Evolutionary conservation across 2,888 invertebrate species (phyloP), one percentile per base, ranked within the genome.

Genomic region (Aphidoletes aphidimyza): DNA sequence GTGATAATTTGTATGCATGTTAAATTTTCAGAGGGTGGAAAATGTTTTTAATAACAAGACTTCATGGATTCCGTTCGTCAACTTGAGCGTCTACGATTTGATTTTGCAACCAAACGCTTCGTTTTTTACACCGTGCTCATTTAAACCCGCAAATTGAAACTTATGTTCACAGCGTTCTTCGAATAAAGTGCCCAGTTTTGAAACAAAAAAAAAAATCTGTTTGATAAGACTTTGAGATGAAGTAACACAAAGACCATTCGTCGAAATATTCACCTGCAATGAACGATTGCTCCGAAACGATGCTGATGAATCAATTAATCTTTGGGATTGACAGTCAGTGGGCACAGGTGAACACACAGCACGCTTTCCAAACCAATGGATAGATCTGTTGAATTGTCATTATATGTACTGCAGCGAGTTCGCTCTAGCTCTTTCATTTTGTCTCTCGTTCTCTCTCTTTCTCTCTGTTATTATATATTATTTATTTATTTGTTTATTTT

Each of bases 361-460:
- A 14, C 30, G 11, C 26, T 69, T 69, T 69, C 69, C 69, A 34
- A 9, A 30, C 69, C 69, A 69, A 11, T 34, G 69, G 14, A 14
- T 69, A n/a, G n/a, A 69, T 69, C 69, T 30, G 30, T 69, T 69
- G 69, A 69, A 26, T 69, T 69, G 30, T 69, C 69, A 69, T 69
- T 69, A 11, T 30, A 69, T 69, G 3, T 30, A 69, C 69, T 26
- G 34, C n/a, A 54, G 22, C 0, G 34, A n/a, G 22, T 54, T 54
- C n/a, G n/a, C n/a, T 42, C 42, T 6, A 42, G 42, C 42, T 42
- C 42, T 42, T 42, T 42, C 6, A n/a, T n/a, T n/a, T n/a, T n/a
- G n/a, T n/a, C n/a, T n/a, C n/a, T n/a, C n/a, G n/a, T n/a, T n/a
- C n/a, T n/a, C n/a, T n/a, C n/a, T n/a, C n/a, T n/a, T n/a, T n/a